Conservation (phyloP, 2,113 vertebrate genomes). For the Hyperoodon ampullatus region DNA sequence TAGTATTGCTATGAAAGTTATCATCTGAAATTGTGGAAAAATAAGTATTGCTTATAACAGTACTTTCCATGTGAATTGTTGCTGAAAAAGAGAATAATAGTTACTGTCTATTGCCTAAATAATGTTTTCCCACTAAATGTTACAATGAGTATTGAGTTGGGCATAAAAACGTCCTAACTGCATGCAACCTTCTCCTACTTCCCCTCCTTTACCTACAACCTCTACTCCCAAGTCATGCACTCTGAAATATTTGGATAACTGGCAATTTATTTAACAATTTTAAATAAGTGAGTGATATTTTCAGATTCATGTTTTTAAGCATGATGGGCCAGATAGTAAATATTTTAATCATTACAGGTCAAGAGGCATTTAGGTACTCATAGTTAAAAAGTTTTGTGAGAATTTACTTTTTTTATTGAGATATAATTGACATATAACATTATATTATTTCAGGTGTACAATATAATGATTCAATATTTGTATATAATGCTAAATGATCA, state of each 20-base stretch:
- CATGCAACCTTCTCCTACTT: background rate
- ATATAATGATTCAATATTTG: no score
- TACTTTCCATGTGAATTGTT: background rate
- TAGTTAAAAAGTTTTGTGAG: background rate
- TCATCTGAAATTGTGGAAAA: background rate
- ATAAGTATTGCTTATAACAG: background rate
- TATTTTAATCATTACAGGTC: background rate
- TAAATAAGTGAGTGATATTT: background rate
- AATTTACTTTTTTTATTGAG: background rate
- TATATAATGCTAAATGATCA: no score
- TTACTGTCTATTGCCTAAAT: background rate
- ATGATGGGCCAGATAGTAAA: background rate
- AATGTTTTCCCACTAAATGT: background rate
- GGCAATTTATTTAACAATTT: background rate
- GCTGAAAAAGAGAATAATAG: background rate
- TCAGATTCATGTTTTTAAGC: background rate
- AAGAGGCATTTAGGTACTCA: background rate
- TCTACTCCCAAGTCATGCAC: background rate
- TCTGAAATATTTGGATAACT: background rate
- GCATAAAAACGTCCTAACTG: background rate
- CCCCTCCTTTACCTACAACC: background rate
- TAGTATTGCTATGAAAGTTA: background rate
- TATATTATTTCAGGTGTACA: no score
- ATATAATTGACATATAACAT: no score
- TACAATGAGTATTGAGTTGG: background rate